Conservation (phyloP, 2,888 invertebrate genomes). For the Pseudeuparius sepicola region DNA sequence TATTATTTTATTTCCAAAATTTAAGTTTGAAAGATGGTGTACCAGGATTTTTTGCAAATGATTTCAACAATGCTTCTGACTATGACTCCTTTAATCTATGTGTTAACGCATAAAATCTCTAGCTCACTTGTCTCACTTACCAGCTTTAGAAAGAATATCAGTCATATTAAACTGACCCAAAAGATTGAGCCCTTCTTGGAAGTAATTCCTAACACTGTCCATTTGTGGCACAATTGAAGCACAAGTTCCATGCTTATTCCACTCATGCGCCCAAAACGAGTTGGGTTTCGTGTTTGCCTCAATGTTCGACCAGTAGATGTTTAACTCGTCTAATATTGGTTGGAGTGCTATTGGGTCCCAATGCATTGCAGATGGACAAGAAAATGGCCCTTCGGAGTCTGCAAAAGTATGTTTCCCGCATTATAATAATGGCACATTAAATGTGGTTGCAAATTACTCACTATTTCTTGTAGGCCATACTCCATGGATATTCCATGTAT, state of each 20-base stretch:
- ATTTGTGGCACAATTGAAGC: conserved; percentile 49
- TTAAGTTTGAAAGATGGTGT: too few relatives aligned
- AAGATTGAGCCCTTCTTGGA: conserved; percentile 44
- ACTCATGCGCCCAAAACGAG: conserved; percentile 70
- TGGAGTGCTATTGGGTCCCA: conserved; percentile 53
- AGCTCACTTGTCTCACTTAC: too few relatives aligned
- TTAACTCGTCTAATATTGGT: conserved; percentile 40
- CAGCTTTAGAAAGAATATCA: conserved; percentile 44
- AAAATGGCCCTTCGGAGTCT: conserved; percentile 56
- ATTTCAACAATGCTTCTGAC: too few relatives aligned
- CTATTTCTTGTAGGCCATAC: conserved; percentile 64
- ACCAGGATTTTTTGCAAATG: too few relatives aligned
- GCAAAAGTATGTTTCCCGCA: conserved; percentile 3
- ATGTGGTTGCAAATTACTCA: too few relatives aligned
- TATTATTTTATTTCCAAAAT: too few relatives aligned
- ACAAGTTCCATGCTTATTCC: conserved; percentile 73
- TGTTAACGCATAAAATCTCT: too few relatives aligned
- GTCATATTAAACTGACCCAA: conserved; percentile 51
- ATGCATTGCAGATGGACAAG: conserved; percentile 58
- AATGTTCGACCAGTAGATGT: conserved; percentile 59
- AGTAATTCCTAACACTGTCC: conserved; percentile 57
- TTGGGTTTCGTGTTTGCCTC: conserved; percentile 45
- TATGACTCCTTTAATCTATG: too few relatives aligned
- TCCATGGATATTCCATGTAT: neutral
- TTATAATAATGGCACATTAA: neutral